phyloP scores from a whole-genome alignment of 1,140 invertebrate species.

The Amyelois transitella region DNA sequence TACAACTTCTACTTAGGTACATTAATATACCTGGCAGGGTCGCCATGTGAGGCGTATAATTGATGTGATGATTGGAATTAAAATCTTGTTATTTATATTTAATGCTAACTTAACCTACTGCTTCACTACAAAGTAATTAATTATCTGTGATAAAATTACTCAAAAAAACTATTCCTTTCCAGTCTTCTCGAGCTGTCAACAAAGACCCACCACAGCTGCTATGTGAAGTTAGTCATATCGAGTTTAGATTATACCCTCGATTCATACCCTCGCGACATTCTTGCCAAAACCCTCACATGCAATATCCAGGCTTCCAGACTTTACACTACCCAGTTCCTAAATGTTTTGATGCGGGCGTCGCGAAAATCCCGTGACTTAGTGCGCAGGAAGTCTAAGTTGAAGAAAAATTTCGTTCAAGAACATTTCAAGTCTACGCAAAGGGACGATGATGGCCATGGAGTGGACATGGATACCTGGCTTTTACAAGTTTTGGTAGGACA shows the following conservation, averaged over 20 bases:
- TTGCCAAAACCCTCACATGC: slow-evolving; percentile 80
- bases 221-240: slow-evolving; percentile 93
- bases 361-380: slow-evolving; percentile 69
- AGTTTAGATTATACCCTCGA: slow-evolving; percentile 89
- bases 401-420: slow-evolving; percentile 48
- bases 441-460: slow-evolving; percentile 30
- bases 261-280: slow-evolving; percentile 82
- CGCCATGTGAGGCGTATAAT: no score
- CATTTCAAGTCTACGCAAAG: slow-evolving; percentile 32
- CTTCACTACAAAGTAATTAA: no score
- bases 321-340: slow-evolving; percentile 92
- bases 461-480: slow-evolving; percentile 85
- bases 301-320: slow-evolving; percentile 84
- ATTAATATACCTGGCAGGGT: no score
- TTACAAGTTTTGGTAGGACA: slow-evolving; percentile 87
- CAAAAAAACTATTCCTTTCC: slow-evolving; percentile 33
- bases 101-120: no score
- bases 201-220: slow-evolving; percentile 91
- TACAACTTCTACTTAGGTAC: no score
- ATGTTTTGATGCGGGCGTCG: slow-evolving; percentile 86
- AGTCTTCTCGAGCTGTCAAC: slow-evolving; percentile 87
- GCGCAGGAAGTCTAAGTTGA: slow-evolving; percentile 57
- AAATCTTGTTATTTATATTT: no score
- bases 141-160: no score
- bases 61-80: no score